These are phyloP conservation scores for Tineola bisselliella DNA, from an alignment of 2,888 invertebrate species.

Conservation along the genomic window DNA sequence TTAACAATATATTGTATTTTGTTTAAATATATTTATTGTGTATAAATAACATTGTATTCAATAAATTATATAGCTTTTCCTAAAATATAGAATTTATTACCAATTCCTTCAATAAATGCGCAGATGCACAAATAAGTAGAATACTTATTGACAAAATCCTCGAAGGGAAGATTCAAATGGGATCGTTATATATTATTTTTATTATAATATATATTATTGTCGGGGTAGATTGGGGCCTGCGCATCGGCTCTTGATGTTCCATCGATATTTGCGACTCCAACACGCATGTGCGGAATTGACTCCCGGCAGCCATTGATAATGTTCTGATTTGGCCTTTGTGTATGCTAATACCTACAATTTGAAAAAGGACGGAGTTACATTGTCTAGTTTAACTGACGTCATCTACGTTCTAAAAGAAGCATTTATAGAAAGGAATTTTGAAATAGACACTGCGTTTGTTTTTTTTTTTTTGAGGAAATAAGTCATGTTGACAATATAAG, in stretches of 20 bases:
- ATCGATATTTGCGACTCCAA: conserved; percentile 39
- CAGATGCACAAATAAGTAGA: no score
- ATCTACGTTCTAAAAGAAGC: no score
- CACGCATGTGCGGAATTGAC: conserved; percentile 54
- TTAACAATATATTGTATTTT: no score
- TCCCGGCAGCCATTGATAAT: conserved; percentile 38
- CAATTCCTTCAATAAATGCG: no score
- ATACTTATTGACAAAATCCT: neutral
- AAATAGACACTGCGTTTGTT: no score
- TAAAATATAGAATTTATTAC: no score
- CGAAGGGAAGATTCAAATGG: neutral
- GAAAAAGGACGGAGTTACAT: conserved; percentile 15
- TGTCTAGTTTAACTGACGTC: neutral
- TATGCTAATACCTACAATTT: conserved; percentile 40
- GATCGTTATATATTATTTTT: neutral
- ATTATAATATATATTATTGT: conserved; percentile 34
- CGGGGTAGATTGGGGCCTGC: conserved; percentile 41
- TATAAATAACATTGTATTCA: no score
- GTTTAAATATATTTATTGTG: no score
- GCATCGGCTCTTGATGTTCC: conserved; percentile 28
- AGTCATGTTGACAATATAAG: no score
- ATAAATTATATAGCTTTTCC: no score
- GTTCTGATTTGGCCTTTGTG: conserved; percentile 55
- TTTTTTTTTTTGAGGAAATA: no score
- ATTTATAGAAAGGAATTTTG: no score